A percentile compares a stretch with the other conserved stretches of the same genome.
Conservation (phyloP, 2,888 invertebrate species). For the Nemotelus nigrinus region DNA sequence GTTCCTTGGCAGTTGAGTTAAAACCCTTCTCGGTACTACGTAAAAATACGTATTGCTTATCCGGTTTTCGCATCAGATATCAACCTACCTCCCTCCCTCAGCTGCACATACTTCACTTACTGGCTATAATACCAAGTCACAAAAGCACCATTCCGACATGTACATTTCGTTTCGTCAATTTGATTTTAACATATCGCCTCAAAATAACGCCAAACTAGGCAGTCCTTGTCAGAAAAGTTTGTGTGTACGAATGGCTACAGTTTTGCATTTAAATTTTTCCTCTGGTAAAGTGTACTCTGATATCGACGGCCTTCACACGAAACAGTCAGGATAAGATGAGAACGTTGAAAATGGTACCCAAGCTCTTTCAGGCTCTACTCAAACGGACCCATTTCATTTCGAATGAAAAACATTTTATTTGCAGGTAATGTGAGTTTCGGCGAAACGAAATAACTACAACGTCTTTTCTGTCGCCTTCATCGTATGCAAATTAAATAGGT, state of each 20-base stretch:
- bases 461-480: slow-evolving; percentile 44
- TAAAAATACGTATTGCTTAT: too few species aligned
- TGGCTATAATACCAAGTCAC: slow-evolving; percentile 15
- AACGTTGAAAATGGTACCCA: slow-evolving; percentile 49
- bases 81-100: too few species aligned
- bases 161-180: slow-evolving; percentile 47
- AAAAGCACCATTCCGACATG: slow-evolving; percentile 35
- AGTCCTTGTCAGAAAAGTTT: slow-evolving; percentile 32
- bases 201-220: slow-evolving; percentile 8
- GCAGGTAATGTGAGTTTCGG: slow-evolving; percentile 50
- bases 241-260: slow-evolving; percentile 30
- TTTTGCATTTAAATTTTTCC: slow-evolving; percentile 39
- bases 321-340: slow-evolving; percentile 10
- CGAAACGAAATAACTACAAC: slow-evolving; percentile 40
- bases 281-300: too few species aligned
- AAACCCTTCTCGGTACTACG: too few species aligned
- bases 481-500: slow-evolving; percentile 53
- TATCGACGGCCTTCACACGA: too few species aligned
- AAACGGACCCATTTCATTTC: slow-evolving; percentile 51
- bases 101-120: too few species aligned
- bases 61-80: too few species aligned
- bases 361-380: slow-evolving; percentile 35
- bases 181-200: slow-evolving; percentile 50
- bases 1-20: too few species aligned
- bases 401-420: slow-evolving; percentile 52